phyloP scores from a whole-genome alignment of 2,797 vertebrate species.

The Darevskia nairensis region DNA sequence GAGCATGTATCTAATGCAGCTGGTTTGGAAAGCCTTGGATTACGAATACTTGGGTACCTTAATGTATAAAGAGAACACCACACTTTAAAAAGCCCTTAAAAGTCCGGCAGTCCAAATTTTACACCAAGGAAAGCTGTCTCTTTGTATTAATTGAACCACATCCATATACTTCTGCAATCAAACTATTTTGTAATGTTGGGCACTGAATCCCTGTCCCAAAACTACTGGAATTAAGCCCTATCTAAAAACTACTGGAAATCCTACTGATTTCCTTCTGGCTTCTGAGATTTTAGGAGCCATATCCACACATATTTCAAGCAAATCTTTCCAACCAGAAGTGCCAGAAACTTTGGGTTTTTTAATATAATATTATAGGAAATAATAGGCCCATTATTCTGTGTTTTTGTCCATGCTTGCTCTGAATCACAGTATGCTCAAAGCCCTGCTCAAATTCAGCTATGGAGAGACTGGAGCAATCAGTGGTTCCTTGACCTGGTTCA shows the following conservation, averaged over 20 bases:
- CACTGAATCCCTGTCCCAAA: not conserved
- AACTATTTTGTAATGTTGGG: not conserved
- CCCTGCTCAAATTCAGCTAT: not conserved
- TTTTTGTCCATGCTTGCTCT: too few species aligned
- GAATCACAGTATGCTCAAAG: not conserved
- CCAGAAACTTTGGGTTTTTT: too few species aligned
- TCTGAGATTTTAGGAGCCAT: not conserved
- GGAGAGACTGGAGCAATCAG: not conserved
- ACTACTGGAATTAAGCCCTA: not conserved
- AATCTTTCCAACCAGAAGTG: too few species aligned
- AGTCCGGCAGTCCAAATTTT: not conserved
- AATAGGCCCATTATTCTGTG: not conserved
- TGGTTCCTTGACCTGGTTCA: not conserved
- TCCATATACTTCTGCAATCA: not conserved
- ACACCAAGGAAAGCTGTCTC: not conserved
- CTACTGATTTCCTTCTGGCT: not conserved
- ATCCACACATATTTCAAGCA: not conserved
- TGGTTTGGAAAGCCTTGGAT: not conserved
- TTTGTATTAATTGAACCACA: not conserved
- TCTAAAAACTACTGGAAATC: not conserved
- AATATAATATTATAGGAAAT: too few species aligned
- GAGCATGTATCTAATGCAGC: not conserved
- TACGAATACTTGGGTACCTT: not conserved
- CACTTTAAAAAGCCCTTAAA: not conserved
- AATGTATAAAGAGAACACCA: not conserved